Base-by-base conservation (phyloP, 1,140 invertebrate genomes). In the Whitmania pigra region DNA sequence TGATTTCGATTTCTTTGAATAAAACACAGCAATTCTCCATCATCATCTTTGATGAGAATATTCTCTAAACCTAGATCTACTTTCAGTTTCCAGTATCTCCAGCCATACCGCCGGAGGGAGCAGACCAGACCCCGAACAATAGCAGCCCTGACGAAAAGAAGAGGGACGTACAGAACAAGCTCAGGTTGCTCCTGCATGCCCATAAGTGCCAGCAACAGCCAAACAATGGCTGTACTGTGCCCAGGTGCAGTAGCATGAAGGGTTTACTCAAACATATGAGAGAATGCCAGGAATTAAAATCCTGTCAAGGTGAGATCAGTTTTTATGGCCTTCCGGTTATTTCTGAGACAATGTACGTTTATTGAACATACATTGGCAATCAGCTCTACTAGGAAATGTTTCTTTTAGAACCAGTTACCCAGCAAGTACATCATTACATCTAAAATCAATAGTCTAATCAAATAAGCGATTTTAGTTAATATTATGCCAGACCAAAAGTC, bases 261-360 rank as follows among this genome's bases (percentile, higher is more conserved):
- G 92, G 92, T 77, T 94, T 99, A n/a, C 85, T 99, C 68, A 93
- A 89, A 78, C 96, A 99, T 79, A 98, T 99, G 96, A 95, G 92
- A 55, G 92, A 88, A 0, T 99, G 96, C 84, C 90, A 92, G 83
- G 90, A 89, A 43, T 95, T 94, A 68, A 83, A 84, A 77, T 76
- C 78, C 63, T 85, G 84, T 78, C 77, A 76, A 76, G 82, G 81
- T 80, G 76, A 75, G 60, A 20, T 43, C 27, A 15, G 68, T 31
- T 25, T 74, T 74, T 11, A 17, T 18, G 66, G 7, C 29, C 22
- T n/a, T 63, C 1, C 22, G 57, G 11, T n/a, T 13, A 27, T 63
- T 63, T 63, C 22, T 63, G 4, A 63, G 57, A n/a, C 57, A 22
- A 7, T 20, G 0, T 22, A 25, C 6, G 9, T 63, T 11, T 3